Conservation (phyloP, 2,797 vertebrate genomes). For the Silurus lanzhouensis region DNA sequence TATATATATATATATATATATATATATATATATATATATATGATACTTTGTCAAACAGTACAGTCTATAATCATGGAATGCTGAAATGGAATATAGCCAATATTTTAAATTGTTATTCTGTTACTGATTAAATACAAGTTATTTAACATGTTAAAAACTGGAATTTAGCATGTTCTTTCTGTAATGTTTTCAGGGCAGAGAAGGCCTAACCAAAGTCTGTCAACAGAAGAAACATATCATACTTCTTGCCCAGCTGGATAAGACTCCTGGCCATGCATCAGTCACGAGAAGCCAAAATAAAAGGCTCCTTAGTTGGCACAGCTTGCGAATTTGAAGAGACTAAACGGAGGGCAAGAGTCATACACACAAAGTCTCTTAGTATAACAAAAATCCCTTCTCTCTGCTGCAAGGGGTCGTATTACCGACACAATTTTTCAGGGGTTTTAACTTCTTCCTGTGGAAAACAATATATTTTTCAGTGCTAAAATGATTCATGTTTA, state of each 20-base stretch:
- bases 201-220: constrained; percentile 15
- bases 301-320: constrained; percentile 65
- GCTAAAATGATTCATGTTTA: constrained; percentile 85
- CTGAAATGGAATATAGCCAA: neutral
- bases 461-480: constrained; percentile 90
- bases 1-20: too few relatives aligned
- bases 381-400: constrained; percentile 82
- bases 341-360: constrained; percentile 67
- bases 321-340: constrained; percentile 61
- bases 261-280: constrained; percentile 43
- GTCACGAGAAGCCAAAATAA: constrained; percentile 62
- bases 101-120: neutral
- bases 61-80: neutral
- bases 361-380: constrained; percentile 82
- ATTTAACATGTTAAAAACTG: neutral
- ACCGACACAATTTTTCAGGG: constrained; percentile 83
- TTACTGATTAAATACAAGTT: neutral
- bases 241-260: constrained; percentile 10
- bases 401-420: constrained; percentile 80
- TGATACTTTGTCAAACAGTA: neutral
- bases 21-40: neutral
- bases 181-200: constrained; percentile 1
- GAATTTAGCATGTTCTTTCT: neutral
- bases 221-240: constrained; percentile 30
- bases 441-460: constrained; percentile 91